Conservation (phyloP, 2,888 invertebrate species). For the Pollenia griseotomentosa region DNA sequence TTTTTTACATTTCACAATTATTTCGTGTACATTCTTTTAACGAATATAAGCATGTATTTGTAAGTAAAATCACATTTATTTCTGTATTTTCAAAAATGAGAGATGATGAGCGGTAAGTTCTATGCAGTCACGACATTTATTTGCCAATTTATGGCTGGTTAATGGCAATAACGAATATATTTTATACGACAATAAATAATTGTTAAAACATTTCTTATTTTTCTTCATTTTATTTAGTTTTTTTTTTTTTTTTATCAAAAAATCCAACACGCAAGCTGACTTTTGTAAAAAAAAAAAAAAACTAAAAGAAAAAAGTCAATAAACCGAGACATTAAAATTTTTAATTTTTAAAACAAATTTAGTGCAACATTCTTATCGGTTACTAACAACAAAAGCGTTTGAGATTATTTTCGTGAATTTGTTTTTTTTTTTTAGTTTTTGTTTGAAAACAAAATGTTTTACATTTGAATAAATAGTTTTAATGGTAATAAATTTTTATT, state of each 20-base stretch:
- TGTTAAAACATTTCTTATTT: conserved; percentile 70
- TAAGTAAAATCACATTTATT: conserved; percentile 28
- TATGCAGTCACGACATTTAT: conserved; percentile 77
- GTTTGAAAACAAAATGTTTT: conserved; percentile 27
- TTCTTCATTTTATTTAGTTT: conserved; percentile 34
- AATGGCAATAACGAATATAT: conserved; percentile 82
- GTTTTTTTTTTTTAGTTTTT: conserved; percentile 5
- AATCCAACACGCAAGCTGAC: conserved; percentile 40
- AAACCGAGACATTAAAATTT: conserved; percentile 30
- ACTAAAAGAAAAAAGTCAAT: not conserved
- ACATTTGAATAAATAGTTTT: conserved; percentile 51
- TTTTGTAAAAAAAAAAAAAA: conserved; percentile 14
- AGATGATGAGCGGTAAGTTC: conserved; percentile 69
- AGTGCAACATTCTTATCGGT: conserved; percentile 41
- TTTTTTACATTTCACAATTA: not conserved
- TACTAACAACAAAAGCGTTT: conserved; percentile 6
- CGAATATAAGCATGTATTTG: not conserved
- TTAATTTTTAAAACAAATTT: conserved; percentile 27
- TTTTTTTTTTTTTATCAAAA: not conserved
- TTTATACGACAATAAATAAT: conserved; percentile 81
- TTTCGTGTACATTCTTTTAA: conserved; percentile 21
- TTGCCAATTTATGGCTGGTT: conserved; percentile 80
- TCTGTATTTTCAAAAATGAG: conserved; percentile 18
- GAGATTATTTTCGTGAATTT: not conserved
- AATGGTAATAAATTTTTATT: conserved; percentile 43